A percentile compares a stretch with the other conserved stretches of the same genome.
Conservation (phyloP, 2,113 vertebrate species). For the Oncorhynchus mykiss region DNA sequence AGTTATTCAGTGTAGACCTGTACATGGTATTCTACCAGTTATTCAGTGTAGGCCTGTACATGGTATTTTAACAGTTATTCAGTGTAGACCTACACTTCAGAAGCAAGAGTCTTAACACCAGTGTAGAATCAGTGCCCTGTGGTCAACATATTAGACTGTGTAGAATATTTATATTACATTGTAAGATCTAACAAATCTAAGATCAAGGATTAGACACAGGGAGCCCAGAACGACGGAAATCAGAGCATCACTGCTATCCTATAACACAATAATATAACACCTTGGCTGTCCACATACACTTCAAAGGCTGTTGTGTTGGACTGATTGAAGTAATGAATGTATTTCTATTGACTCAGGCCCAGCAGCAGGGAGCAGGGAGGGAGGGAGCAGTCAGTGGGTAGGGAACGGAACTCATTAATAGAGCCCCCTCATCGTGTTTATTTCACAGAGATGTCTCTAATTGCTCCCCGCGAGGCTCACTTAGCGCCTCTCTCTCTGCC, state of each 20-base stretch:
- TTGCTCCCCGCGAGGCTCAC: constrained; percentile 45
- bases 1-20: too few species aligned
- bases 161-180: too few species aligned
- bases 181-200: too few species aligned
- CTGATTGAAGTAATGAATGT: neutral
- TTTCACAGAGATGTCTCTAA: constrained; percentile 42
- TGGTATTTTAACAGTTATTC: too few species aligned
- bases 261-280: too few species aligned
- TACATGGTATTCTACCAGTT: too few species aligned
- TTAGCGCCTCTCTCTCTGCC: neutral
- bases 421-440: neutral
- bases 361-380: neutral
- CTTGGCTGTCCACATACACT: neutral
- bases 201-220: neutral
- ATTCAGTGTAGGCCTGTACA: too few species aligned
- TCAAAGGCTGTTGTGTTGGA: neutral
- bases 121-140: too few species aligned
- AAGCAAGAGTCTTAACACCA: too few species aligned
- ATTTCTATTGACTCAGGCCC: constrained; percentile 4
- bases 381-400: neutral
- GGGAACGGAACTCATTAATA: constrained; percentile 26
- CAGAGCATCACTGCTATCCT: neutral
- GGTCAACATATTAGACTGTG: too few species aligned
- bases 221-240: neutral
- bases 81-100: too few species aligned